phyloP scores from a whole-genome alignment of 2,113 vertebrate species.

The Collichthys lucidus region DNA sequence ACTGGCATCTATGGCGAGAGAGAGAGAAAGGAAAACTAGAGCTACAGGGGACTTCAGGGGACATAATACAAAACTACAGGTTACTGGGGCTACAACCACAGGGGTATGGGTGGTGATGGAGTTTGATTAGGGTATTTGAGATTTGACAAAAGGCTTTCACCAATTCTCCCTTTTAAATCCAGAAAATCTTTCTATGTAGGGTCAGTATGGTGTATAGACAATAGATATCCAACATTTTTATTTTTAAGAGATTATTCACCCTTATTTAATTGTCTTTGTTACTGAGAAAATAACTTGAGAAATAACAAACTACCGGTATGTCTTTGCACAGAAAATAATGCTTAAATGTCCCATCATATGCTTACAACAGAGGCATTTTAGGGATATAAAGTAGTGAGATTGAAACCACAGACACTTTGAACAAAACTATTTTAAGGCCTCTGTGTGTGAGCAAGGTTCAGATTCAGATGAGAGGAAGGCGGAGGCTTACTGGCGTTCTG shows the following conservation, averaged over 20 bases:
- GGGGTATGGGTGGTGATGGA: neutral
- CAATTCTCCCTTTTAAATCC: neutral
- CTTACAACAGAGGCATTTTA: neutral
- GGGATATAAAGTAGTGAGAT: neutral
- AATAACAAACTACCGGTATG: neutral
- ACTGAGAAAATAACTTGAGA: neutral
- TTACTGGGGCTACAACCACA: neutral
- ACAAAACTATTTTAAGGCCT: neutral
- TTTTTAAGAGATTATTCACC: neutral
- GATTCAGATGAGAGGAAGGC: neutral
- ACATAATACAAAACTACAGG: constrained; percentile 21
- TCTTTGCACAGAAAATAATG: no score
- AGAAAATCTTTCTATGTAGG: neutral
- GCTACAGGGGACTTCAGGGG: constrained; percentile 54
- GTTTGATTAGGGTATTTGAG: neutral
- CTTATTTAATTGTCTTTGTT: neutral
- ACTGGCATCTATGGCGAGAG: constrained; percentile 86
- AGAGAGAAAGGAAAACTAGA: constrained; percentile 52
- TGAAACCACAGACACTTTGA: neutral
- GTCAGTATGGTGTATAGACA: neutral
- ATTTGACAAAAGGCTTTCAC: neutral
- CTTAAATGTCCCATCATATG: neutral
- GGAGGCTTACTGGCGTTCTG: constrained; percentile 88
- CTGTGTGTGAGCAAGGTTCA: neutral
- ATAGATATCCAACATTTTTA: neutral